Evolutionary conservation across 1,140 invertebrate genomes (phyloP).

Genomic region (Cyclargus thomasi): DNA sequence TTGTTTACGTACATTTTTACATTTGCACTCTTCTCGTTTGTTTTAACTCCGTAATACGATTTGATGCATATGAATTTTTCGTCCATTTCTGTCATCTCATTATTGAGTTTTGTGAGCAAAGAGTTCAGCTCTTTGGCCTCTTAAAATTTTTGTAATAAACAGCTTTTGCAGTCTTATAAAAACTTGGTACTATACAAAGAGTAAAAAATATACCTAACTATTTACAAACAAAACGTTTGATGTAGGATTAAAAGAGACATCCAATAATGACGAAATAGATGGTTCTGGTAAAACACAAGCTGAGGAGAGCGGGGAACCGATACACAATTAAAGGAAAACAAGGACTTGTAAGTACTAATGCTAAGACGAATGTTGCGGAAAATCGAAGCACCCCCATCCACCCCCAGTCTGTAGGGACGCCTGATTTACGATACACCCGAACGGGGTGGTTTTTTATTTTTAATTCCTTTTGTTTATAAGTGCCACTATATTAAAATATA

Average conservation of each 20-base stretch:
- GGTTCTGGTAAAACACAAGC: constrained; percentile 6
- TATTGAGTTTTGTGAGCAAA: not conserved
- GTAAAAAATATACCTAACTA: no score
- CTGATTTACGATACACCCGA: constrained; percentile 63
- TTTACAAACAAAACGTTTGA: no score
- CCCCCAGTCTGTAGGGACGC: constrained; percentile 51
- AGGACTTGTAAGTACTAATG: constrained; percentile 60
- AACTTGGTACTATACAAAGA: no score
- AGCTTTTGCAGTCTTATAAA: no score
- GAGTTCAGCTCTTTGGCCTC: no score
- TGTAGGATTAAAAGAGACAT: not conserved
- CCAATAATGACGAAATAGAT: constrained; percentile 18
- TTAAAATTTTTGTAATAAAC: no score
- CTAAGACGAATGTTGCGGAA: constrained; percentile 74
- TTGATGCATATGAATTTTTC: not conserved
- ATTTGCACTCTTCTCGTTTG: not conserved
- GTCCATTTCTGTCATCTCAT: not conserved
- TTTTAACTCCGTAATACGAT: not conserved
- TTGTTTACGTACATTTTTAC: not conserved
- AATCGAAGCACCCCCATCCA: constrained; percentile 52
- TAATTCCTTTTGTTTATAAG: constrained; percentile 40
- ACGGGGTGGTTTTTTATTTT: constrained; percentile 41
- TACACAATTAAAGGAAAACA: constrained; percentile 70
- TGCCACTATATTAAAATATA: constrained; percentile 18
- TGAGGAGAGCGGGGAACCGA: constrained; percentile 45